phyloP scores from a whole-genome alignment of 2,797 vertebrate species.

The Gobio occitaniae region DNA sequence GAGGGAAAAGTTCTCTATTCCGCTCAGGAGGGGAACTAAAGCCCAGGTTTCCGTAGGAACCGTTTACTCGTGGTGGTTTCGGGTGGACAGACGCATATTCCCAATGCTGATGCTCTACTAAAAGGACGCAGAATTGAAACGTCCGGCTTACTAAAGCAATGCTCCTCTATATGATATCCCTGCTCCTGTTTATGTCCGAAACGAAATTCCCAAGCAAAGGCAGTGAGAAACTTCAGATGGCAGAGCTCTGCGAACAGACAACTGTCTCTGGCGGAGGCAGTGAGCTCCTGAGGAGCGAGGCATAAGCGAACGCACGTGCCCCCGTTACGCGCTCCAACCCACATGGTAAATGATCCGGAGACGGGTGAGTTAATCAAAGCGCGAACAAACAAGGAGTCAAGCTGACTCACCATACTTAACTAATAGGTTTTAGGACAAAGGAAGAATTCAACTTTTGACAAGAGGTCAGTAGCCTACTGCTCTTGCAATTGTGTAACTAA shows the following conservation, averaged over 20 bases:
- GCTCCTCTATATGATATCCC: constrained; percentile 28
- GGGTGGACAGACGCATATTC: constrained; percentile 49
- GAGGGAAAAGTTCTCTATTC: constrained; percentile 54
- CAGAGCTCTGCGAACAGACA: constrained; percentile 21
- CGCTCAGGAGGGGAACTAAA: constrained; percentile 44
- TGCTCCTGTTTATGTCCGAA: constrained; percentile 12
- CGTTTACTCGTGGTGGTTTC: constrained; percentile 43
- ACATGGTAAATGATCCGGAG: constrained; percentile 32
- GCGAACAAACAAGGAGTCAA: constrained; percentile 15
- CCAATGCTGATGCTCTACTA: constrained; percentile 42
- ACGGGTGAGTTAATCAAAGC: constrained; percentile 43
- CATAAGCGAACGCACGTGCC: constrained; percentile 19
- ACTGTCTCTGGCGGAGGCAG: constrained; percentile 26
- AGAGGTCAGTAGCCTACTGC: not conserved
- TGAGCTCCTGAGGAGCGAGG: constrained; percentile 2
- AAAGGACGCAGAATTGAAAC: constrained; percentile 34
- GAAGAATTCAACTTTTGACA: constrained; percentile 7
- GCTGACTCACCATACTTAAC: constrained; percentile 16
- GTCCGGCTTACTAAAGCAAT: constrained; percentile 19
- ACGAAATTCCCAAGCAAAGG: constrained; percentile 26
- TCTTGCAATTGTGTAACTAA: not conserved
- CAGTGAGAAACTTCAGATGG: constrained; percentile 38
- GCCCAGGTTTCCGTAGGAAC: constrained; percentile 47
- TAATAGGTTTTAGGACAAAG: not conserved
- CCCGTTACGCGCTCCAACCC: constrained; percentile 29